phyloP scores from a whole-genome alignment of 2,888 invertebrate species.

The Psylliodes chrysocephalus region DNA sequence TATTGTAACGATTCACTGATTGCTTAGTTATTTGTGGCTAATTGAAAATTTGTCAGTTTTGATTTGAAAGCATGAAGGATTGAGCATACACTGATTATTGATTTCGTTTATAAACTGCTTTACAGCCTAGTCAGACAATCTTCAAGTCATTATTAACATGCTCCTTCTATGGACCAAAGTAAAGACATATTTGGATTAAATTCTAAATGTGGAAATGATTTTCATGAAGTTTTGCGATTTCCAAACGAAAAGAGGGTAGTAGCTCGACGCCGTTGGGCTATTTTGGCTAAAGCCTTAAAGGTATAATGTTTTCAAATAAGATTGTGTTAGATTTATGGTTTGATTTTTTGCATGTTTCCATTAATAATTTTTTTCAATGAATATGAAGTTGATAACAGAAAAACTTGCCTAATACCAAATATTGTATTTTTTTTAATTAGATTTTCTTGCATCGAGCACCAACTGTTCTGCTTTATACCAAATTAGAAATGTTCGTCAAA shows the following conservation, averaged over 20 bases:
- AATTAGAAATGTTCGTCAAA: no score
- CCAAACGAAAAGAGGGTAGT: slow-evolving; percentile 65
- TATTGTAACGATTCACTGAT: background rate
- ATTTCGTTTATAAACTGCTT: slow-evolving; percentile 50
- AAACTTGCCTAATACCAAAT: no score
- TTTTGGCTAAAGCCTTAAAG: slow-evolving; percentile 74
- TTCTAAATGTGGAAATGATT: slow-evolving; percentile 58
- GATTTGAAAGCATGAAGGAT: slow-evolving; percentile 57
- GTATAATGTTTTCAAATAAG: slow-evolving; percentile 59
- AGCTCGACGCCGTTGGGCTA: slow-evolving; percentile 76
- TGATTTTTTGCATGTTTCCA: slow-evolving; percentile 12
- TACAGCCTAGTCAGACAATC: slow-evolving; percentile 43
- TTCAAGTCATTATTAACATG: slow-evolving; percentile 48
- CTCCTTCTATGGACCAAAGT: slow-evolving; percentile 62
- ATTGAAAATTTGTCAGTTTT: slow-evolving; percentile 3
- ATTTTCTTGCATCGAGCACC: no score
- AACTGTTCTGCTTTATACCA: no score
- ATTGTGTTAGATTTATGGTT: slow-evolving; percentile 27
- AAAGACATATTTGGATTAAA: slow-evolving; percentile 58
- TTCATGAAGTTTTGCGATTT: slow-evolving; percentile 58
- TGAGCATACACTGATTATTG: slow-evolving; percentile 48
- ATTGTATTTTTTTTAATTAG: no score
- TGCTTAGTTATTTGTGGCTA: background rate
- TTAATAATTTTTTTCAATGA: background rate
- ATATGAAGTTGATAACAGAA: no score